Evolutionary conservation across 2,113 vertebrate genomes (phyloP), one percentile per base, ranked within the genome.

Genomic region (Sylvietta virens): DNA sequence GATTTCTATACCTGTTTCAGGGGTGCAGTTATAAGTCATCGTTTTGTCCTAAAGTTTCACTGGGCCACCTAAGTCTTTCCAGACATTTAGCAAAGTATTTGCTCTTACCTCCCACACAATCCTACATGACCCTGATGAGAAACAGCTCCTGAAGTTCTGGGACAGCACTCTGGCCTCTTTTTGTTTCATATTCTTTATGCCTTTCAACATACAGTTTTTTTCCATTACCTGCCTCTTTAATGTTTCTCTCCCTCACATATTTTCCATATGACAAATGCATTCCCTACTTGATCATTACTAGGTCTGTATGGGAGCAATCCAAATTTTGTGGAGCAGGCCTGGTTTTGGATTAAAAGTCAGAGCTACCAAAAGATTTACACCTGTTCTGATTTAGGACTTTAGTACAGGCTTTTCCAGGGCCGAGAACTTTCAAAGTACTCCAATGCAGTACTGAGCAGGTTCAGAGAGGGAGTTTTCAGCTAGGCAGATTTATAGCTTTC

Each of bases 351-450:
- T 78, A 76, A 30, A 51, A 90, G 28, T 47, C 78, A 91, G 65
- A 95, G 65, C 57, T 88, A 92, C 64, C 7, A 16, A 35, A 90
- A 90, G 83, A 95, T 83, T 96, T 86, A 88, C 54, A 92, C 45
- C 53, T 79, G 66, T 60, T 94, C 48, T 78, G 54, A 71, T 88
- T 95, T 77, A 81, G 64, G 28, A 82, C 37, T 73, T 87, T 8
- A 53, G 45, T 66, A 83, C 31, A 74, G 11, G 18, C 9, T 77
- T 70, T 61, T 87, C 42, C 56, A 88, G 24, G 42, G 13, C 14
- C 28, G 10, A 90, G 39, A 94, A 88, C 21, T 50, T 82, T 58
- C 39, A 80, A 90, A 94, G 50, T 45, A 65, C 35, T 90, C 88
- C 62, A 54, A 57, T 1, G 0, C 1, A 1, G 31, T 28, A 92